A percentile compares a stretch with the other conserved stretches of the same genome.
Conservation (phyloP, 2,888 invertebrate species). For the Drosophila imparisetae region DNA sequence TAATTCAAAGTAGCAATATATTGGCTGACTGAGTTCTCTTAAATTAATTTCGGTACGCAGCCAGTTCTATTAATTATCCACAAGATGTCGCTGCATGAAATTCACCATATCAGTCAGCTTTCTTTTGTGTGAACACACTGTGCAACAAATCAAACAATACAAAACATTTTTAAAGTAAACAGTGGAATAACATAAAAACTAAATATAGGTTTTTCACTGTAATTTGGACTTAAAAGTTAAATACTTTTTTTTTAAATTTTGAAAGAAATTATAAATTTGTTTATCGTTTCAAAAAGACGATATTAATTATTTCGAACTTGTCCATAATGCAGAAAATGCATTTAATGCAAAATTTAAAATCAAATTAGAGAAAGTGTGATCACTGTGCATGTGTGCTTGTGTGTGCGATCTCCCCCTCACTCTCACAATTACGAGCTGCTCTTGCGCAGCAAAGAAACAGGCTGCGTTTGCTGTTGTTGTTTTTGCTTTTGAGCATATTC, state of each 20-base stretch:
- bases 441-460: constrained; percentile 33
- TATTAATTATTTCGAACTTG: not conserved
- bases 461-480: constrained; percentile 27
- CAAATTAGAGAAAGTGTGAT: not conserved
- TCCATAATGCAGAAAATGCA: constrained; percentile 8
- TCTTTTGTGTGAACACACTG: constrained; percentile 11
- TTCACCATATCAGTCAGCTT: not conserved
- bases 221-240: constrained; percentile 10
- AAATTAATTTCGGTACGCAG: not conserved
- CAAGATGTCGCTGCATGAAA: constrained; percentile 7
- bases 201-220: constrained; percentile 4
- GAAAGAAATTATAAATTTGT: not conserved
- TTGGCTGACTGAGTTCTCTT: not conserved
- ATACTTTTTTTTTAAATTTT: constrained; percentile 16
- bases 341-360: constrained; percentile 7
- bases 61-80: not conserved
- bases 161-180: not conserved
- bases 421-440: constrained; percentile 36
- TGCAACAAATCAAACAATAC: constrained; percentile 18
- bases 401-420: not conserved
- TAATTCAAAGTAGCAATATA: not conserved
- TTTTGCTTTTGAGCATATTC: constrained; percentile 26
- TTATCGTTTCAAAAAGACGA: not conserved
- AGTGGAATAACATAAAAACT: not conserved
- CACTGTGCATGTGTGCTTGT: not conserved